phyloP scores from a whole-genome alignment of 2,113 vertebrate genomes.

The Campylomormyrus tamandua region DNA sequence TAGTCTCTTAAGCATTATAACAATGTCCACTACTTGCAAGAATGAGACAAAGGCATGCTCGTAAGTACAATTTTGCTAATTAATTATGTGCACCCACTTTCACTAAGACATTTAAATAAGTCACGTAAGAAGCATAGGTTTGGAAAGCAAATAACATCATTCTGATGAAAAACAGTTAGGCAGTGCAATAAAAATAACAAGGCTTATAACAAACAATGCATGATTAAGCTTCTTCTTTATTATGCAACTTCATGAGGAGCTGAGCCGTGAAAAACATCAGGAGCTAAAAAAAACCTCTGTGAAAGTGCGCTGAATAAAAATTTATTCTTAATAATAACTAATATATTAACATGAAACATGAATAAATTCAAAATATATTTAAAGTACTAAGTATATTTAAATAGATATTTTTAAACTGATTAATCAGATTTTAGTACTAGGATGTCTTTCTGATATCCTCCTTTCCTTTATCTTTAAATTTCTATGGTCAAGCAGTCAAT shows the following conservation, averaged over 20 bases:
- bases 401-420: neutral
- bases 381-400: neutral
- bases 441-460: neutral
- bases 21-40: neutral
- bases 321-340: neutral
- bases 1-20: neutral
- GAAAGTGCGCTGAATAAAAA: neutral
- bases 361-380: neutral
- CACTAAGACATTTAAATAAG: neutral
- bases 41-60: neutral
- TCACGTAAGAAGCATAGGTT: neutral
- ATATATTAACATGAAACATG: neutral
- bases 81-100: neutral
- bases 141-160: neutral
- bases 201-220: neutral
- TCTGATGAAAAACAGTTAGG: neutral
- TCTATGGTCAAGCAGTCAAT: neutral
- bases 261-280: neutral
- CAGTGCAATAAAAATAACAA: neutral
- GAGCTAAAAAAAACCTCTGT: neutral
- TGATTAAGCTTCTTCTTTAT: neutral
- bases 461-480: neutral
- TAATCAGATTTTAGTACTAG: neutral
- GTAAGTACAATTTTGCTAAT: neutral
- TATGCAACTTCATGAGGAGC: neutral